Percentiles rank a stretch among this genome's conserved stretches.
phyloP scores from a whole-genome alignment of 2,113 vertebrate genomes.

The Rhea americana region DNA sequence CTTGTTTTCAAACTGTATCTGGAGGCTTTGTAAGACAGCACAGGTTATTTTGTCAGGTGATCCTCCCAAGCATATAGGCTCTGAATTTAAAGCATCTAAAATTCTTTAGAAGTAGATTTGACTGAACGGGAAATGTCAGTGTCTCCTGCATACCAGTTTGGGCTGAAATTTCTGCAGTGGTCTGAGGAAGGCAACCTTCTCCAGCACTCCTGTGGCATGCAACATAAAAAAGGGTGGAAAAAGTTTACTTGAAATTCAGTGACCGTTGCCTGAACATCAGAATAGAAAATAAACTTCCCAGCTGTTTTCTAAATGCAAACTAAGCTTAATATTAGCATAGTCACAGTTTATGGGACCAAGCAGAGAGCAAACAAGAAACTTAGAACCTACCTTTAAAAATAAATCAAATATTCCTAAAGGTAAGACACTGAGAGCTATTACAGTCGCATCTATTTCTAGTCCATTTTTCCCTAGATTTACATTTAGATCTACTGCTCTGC shows the following conservation, averaged over 20 bases:
- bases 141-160: background rate
- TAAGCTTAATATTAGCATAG: slow-evolving; percentile 19
- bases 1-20: background rate
- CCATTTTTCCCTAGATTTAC: background rate
- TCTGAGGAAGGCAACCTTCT: background rate
- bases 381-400: slow-evolving; percentile 28
- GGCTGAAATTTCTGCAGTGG: background rate
- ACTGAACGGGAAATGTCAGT: background rate
- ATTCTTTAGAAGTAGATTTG: background rate
- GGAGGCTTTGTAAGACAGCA: background rate
- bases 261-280: slow-evolving; percentile 16
- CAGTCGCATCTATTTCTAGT: background rate
- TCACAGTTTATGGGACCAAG: slow-evolving; percentile 26
- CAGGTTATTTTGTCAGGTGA: background rate
- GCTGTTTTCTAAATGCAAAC: slow-evolving; percentile 23
- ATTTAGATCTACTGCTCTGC: background rate
- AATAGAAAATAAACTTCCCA: background rate
- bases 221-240: background rate
- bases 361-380: slow-evolving; percentile 10
- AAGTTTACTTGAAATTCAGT: background rate
- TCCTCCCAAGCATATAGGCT: background rate
- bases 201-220: accelerated
- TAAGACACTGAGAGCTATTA: slow-evolving; percentile 31
- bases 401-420: slow-evolving; percentile 42
- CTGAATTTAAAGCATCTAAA: background rate